These are phyloP conservation scores for Myripristis jacobus DNA, from an alignment of 2,797 vertebrate genomes.

Conservation along the genomic window DNA sequence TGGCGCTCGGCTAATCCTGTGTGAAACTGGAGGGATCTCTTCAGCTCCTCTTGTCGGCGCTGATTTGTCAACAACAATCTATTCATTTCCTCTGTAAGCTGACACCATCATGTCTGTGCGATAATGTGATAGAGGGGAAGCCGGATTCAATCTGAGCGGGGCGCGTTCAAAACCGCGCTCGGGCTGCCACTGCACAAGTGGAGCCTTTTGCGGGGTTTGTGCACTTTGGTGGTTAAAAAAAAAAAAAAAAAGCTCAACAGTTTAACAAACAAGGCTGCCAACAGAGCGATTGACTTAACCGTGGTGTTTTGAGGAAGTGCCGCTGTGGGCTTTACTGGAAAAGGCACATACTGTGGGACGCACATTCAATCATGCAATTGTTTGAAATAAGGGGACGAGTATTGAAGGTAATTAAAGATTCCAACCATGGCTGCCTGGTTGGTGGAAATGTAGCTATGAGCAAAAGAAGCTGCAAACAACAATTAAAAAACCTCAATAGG, in stretches of 20 bases:
- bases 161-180: conserved; percentile 36
- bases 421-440: conserved; percentile 67
- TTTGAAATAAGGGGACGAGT: conserved; percentile 78
- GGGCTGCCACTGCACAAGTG: conserved; percentile 51
- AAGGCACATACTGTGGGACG: conserved; percentile 55
- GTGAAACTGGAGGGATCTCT: conserved; percentile 81
- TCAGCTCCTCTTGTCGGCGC: conserved; percentile 77
- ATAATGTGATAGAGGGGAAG: conserved; percentile 74
- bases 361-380: conserved; percentile 79
- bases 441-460: conserved; percentile 74
- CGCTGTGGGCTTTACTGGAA: conserved; percentile 20
- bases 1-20: conserved; percentile 79
- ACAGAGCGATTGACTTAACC: conserved; percentile 65
- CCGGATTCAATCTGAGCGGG: conserved; percentile 69
- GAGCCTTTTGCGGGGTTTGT: conserved; percentile 57
- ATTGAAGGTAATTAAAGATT: conserved; percentile 85
- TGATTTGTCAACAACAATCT: conserved; percentile 81
- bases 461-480: conserved; percentile 75
- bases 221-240: conserved; percentile 63
- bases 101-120: conserved; percentile 73
- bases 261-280: conserved; percentile 65
- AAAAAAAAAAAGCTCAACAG: conserved; percentile 62
- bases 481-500: conserved; percentile 82
- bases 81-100: conserved; percentile 81
- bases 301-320: conserved; percentile 59